Percentiles rank a stretch among this genome's conserved stretches.
Evolutionary conservation across 2,888 invertebrate species (phyloP).

Genomic region (Megastigmus dorsalis): DNA sequence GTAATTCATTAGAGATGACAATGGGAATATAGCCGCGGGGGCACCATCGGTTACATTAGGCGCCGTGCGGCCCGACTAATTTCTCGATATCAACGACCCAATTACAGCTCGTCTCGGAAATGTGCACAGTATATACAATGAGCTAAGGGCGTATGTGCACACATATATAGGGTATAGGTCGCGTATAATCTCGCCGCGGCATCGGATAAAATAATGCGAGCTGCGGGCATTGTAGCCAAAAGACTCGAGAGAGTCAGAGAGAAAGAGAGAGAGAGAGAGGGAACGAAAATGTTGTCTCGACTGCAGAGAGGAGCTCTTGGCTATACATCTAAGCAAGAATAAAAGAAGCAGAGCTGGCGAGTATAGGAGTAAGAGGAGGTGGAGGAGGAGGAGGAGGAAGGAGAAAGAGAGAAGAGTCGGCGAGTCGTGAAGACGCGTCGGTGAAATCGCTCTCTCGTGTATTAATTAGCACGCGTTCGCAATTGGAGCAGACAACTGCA

Average conservation of each 20-base stretch:
- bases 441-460: slow-evolving; percentile 56
- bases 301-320: no score
- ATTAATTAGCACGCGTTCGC: slow-evolving; percentile 67
- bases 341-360: no score
- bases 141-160: no score
- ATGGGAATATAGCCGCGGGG: no score
- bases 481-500: slow-evolving; percentile 65
- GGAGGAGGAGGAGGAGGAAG: slow-evolving; percentile 25
- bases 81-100: slow-evolving; percentile 16
- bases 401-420: slow-evolving; percentile 22
- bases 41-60: no score
- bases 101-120: neutral
- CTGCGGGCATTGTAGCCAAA: neutral
- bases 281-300: no score
- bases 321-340: no score
- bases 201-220: neutral
- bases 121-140: no score
- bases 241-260: neutral
- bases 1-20: no score
- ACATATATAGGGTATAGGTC: no score
- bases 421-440: slow-evolving; percentile 42
- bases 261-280: neutral
- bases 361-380: neutral
- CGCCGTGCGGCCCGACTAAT: no score
- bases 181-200: no score